phyloP scores from a whole-genome alignment of 1,140 invertebrate species.

The Drosophila pectinifera region DNA sequence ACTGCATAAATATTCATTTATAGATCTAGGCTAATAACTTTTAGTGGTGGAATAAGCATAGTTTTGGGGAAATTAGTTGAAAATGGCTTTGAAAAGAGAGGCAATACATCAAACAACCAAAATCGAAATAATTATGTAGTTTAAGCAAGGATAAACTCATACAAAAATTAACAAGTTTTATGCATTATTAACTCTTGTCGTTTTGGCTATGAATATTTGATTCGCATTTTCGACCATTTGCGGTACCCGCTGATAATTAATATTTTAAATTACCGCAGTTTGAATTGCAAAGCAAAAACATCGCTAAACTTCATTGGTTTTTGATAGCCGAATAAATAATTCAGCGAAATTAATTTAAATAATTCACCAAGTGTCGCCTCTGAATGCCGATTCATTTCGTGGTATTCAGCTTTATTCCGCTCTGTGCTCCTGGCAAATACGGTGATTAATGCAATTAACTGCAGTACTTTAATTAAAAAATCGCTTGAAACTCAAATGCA shows the following conservation, averaged over 20 bases:
- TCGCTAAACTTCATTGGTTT: conserved; percentile 26
- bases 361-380: conserved; percentile 10
- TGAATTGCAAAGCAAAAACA: conserved; percentile 11
- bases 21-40: neutral
- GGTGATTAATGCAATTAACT: conserved; percentile 78
- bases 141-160: conserved; percentile 3
- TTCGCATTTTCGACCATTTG: neutral
- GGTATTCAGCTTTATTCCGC: conserved; percentile 2
- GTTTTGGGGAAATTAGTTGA: neutral
- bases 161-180: conserved; percentile 9
- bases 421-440: conserved; percentile 36
- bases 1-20: neutral
- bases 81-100: neutral
- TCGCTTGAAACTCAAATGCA: conserved; percentile 27
- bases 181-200: neutral
- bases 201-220: conserved; percentile 10
- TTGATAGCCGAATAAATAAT: conserved; percentile 42
- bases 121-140: conserved; percentile 5
- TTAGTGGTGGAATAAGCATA: neutral
- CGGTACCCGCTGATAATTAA: conserved; percentile 1
- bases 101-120: neutral
- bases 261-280: conserved; percentile 29
- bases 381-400: neutral
- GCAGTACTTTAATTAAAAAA: conserved; percentile 74
- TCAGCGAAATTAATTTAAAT: conserved; percentile 25